Evolutionary conservation across 1,140 invertebrate species (phyloP), one percentile per base, ranked within the genome.

Genomic region (Lepidurus apus): DNA sequence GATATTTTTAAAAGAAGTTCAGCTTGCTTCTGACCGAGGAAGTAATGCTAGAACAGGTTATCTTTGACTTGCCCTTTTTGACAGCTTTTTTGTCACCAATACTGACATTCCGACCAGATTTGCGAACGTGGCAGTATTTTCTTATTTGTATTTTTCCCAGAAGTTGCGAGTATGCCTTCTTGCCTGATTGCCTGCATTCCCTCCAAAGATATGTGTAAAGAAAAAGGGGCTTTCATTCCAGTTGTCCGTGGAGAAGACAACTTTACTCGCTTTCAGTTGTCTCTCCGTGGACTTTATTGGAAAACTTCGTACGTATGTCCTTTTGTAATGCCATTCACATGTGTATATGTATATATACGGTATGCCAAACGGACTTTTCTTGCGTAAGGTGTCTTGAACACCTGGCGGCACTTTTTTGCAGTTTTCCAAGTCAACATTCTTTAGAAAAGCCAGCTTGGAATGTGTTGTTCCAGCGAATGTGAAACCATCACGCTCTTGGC

Each of bases 311-410:
- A 65, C 53, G 53, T 13, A 65, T 65, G 17, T 65, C 13, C 17
- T 65, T 65, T 11, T 47, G 45, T 47, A 47, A 47, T 21, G 8
- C 53, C 53, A 65, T 65, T 65, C 17, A 21, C 17, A 13, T 65
- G 53, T 65, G 21, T 65, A 65, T 65, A 65, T 65, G 53, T 65
- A 65, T 65, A 65, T 65, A 65, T 65, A 65, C 53, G 53, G 53
- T n/a, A 65, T 65, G 17, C 53, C 21, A 65, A 21, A 65, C 21
- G 17, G 13, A 17, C 13, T 13, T 65, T n/a, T n/a, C 53, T 65
- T 21, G 13, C 21, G 10, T 65, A 21, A 17, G 53, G 53, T 65
- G 53, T 65, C 53, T 65, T 65, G 21, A n/a, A n/a, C n/a, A 65
- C 53, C 53, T 65, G 34, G 34, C 34, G 34, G 34, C 34, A 34